Evolutionary conservation across 2,113 vertebrate species (phyloP).

Genomic region (Antechinus flavipes): DNA sequence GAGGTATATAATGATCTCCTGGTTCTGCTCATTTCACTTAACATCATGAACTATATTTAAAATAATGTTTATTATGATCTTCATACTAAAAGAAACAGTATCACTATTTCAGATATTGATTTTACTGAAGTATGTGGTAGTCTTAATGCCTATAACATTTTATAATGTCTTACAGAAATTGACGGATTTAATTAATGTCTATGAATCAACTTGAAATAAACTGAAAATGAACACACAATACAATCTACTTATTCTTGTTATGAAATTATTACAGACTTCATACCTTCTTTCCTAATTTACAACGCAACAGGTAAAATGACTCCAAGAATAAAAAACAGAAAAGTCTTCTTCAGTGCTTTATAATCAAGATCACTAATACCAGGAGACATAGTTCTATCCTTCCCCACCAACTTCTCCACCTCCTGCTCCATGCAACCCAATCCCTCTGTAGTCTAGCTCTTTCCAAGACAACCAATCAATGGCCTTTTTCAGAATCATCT

Average conservation of each 20-base stretch:
- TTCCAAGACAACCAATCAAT: not conserved
- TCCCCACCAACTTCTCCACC: too few species aligned
- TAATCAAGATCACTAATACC: conserved; percentile 17
- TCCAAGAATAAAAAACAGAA: conserved; percentile 53
- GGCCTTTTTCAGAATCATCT: not conserved
- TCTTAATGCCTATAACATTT: conserved; percentile 64
- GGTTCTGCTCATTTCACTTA: too few species aligned
- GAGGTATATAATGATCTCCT: too few species aligned
- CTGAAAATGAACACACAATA: conserved; percentile 52
- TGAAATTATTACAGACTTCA: conserved; percentile 50
- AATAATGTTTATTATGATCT: conserved; percentile 51
- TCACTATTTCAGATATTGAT: conserved; percentile 12
- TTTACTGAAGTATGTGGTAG: conserved; percentile 35
- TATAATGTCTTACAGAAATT: conserved; percentile 63
- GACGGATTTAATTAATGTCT: conserved; percentile 62
- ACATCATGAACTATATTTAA: not conserved
- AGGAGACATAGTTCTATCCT: not conserved
- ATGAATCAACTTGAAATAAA: conserved; percentile 61
- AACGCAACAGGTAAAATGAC: conserved; percentile 26
- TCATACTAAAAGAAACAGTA: conserved; percentile 46
- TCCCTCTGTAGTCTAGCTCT: not conserved
- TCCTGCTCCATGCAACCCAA: not conserved
- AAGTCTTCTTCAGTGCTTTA: conserved; percentile 22
- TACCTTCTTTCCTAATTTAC: conserved; percentile 48
- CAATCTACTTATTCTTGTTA: conserved; percentile 62